Evolutionary conservation across 2,797 vertebrate species (phyloP).

Genomic region (Kryptolebias ocellatus): DNA sequence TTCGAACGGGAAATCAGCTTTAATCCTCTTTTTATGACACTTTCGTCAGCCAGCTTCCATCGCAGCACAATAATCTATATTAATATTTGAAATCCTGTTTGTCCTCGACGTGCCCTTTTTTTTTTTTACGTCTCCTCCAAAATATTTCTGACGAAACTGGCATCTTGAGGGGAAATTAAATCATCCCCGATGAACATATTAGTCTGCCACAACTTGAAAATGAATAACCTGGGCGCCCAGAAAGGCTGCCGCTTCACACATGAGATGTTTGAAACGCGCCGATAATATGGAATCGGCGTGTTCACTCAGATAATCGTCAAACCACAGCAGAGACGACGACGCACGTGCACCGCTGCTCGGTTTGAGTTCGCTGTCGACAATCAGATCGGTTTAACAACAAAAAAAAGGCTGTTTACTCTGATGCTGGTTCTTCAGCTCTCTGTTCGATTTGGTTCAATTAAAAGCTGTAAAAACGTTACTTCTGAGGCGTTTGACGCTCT

Average conservation of each 20-base stretch:
- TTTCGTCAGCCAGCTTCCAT: conserved; percentile 43
- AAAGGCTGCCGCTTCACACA: neutral
- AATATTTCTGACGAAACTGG: conserved; percentile 3
- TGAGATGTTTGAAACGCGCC: conserved; percentile 14
- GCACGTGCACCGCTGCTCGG: neutral
- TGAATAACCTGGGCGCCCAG: neutral
- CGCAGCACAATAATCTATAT: conserved; percentile 36
- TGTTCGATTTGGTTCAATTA: conserved; percentile 11
- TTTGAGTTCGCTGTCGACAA: neutral
- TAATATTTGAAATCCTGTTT: conserved; percentile 55
- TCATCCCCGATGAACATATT: neutral
- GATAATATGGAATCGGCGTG: conserved; percentile 31
- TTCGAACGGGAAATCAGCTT: conserved; percentile 46
- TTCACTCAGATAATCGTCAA: conserved; percentile 47
- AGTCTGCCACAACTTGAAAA: neutral
- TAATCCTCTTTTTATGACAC: conserved; percentile 47
- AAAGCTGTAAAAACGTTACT: conserved; percentile 2
- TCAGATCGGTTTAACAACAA: neutral
- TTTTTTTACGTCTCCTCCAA: neutral
- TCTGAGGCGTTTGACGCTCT: neutral
- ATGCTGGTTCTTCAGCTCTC: conserved; percentile 8
- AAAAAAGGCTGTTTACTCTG: neutral
- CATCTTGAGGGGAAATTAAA: neutral
- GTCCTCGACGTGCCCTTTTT: conserved; percentile 41
- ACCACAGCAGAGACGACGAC: neutral